Evolutionary conservation across 2,888 invertebrate genomes (phyloP), one percentile per base, ranked within the genome.

Genomic region (Tachina fera): DNA sequence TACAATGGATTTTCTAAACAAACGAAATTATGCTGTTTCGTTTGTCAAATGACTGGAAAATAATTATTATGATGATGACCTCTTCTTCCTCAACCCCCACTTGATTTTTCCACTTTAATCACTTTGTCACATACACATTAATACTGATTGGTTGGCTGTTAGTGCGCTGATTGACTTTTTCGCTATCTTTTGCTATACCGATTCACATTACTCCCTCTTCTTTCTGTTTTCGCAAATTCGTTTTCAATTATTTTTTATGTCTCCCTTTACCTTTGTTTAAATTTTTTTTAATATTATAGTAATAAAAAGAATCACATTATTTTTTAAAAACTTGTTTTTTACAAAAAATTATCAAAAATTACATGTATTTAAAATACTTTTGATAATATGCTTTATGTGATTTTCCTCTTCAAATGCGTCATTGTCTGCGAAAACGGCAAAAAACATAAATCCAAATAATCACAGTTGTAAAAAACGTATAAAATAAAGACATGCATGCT

Each of bases 391-490:
- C n/a, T 72, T 56, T 53, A 39, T 60, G 16, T 41, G 60, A 86
- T 72, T 75, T 67, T 76, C 65, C 53, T 67, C 65, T 68, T 80
- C 39, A 80, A 68, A 86, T 86, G 86, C 86, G 86, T 86, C 86
- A 86, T 83, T 82, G 85, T 75, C 85, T 83, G 70, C 60, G 4
- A 31, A 31, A 0, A 31, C 0, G 31, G 31, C 31, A 77, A 74
- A 84, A 74, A 74, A 70, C 43, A 71, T 31, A 75, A 71, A 63
- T 56, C 45, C 47, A 49, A 16, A 11, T 13, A 41, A 1, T 8
- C 79, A 76, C 47, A 1, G 80, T 43, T 74, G 83, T 31, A 53
- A 45, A 49, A n/a, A 41, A 11, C n/a, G 77, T 74, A 74, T 13
- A 10, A 16, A 0, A 67, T 11, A 31, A 31, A 31, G 31, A 39